phyloP scores from a whole-genome alignment of 2,888 invertebrate species.

The Tenthredo mesomela region DNA sequence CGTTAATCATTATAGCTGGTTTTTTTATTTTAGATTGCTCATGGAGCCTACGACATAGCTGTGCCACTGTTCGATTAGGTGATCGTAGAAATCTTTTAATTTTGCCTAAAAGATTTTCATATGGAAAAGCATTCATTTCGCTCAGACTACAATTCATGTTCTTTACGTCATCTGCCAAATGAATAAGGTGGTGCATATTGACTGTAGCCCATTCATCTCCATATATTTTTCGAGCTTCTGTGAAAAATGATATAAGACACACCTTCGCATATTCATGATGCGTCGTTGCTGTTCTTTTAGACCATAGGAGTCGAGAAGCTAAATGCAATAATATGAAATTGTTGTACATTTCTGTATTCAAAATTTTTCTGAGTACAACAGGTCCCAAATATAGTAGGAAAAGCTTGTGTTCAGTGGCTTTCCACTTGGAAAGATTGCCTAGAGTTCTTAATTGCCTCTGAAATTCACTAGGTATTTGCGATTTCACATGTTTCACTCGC shows the following conservation, averaged over 20 bases:
- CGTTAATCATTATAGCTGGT: not conserved
- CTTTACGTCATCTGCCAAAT: constrained; percentile 4
- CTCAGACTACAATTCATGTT: constrained; percentile 6
- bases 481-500: not conserved
- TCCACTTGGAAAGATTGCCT: not conserved
- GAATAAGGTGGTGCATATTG: not conserved
- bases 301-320: not conserved
- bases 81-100: constrained; percentile 8
- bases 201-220: not conserved
- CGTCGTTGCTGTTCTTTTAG: not conserved
- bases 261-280: not conserved
- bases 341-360: not conserved
- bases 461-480: constrained; percentile 19
- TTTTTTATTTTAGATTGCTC: not conserved
- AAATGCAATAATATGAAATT: constrained; percentile 12
- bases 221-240: not conserved
- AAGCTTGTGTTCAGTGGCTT: not conserved
- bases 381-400: constrained; percentile 6
- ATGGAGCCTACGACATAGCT: not conserved
- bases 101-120: constrained; percentile 14
- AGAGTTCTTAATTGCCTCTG: constrained; percentile 4
- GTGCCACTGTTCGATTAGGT: not conserved
- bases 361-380: not conserved
- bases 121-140: not conserved
- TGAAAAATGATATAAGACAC: not conserved